Evolutionary conservation across 2,113 vertebrate genomes (phyloP).

Genomic region (Megaceryle torquata): DNA sequence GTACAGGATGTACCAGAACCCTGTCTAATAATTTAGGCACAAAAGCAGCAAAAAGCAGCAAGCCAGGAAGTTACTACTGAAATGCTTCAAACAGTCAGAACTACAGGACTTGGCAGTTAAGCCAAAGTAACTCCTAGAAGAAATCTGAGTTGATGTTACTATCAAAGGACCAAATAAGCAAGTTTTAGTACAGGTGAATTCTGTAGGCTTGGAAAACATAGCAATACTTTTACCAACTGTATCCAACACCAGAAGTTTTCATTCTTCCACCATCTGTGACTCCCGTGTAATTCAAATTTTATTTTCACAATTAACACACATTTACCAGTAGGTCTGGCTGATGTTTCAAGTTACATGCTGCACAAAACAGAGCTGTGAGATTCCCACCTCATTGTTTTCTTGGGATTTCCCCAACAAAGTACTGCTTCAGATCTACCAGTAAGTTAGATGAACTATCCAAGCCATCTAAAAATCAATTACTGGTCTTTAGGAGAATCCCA

Average conservation of each 20-base stretch:
- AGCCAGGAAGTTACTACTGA: not conserved
- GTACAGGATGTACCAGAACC: accelerated
- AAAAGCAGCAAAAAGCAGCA: not conserved
- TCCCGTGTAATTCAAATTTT: accelerated
- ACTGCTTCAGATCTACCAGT: not conserved
- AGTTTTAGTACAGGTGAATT: not conserved
- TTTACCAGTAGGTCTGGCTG: not conserved
- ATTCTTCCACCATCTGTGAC: not conserved
- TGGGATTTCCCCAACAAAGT: not conserved
- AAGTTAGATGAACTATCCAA: not conserved
- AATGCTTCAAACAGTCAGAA: not conserved
- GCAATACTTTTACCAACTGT: not conserved
- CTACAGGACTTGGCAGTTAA: not conserved
- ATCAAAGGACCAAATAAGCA: not conserved
- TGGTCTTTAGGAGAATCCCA: not conserved
- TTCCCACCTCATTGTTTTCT: not conserved
- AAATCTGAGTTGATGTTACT: not conserved
- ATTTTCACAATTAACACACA: not conserved
- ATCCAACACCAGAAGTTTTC: not conserved
- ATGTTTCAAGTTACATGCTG: not conserved
- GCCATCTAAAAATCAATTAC: not conserved
- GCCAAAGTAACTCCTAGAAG: not conserved
- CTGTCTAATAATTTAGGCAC: not conserved
- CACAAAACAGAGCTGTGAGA: not conserved
- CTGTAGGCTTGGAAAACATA: not conserved